These are phyloP conservation scores for Otis tarda DNA, from an alignment of 2,113 vertebrate species.

Conservation along the genomic window DNA sequence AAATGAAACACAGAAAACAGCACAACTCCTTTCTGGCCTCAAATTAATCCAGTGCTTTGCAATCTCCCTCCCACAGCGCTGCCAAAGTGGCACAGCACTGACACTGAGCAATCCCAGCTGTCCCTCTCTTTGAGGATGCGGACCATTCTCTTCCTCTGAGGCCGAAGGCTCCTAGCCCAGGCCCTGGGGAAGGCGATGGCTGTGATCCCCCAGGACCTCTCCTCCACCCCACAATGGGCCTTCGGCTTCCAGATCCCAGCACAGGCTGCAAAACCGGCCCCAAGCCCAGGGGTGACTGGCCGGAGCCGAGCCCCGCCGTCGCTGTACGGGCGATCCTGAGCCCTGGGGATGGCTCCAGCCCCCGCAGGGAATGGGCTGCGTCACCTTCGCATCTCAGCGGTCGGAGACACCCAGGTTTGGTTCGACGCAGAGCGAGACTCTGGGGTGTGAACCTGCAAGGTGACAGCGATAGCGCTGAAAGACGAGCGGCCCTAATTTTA, in stretches of 20 bases:
- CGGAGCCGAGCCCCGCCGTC: accelerated
- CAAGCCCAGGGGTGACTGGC: background rate
- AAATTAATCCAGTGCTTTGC: slow-evolving; percentile 8
- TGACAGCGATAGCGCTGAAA: background rate
- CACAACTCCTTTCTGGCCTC: slow-evolving; percentile 33
- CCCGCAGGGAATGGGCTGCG: accelerated
- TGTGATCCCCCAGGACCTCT: background rate
- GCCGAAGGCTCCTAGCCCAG: background rate
- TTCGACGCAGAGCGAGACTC: slow-evolving; percentile 38
- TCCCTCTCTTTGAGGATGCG: background rate
- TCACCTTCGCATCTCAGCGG: accelerated
- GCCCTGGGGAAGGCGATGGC: accelerated
- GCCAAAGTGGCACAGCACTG: background rate
- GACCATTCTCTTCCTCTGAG: background rate
- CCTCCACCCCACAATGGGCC: background rate
- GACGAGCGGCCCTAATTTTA: slow-evolving; percentile 30
- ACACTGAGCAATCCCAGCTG: background rate
- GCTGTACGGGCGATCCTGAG: accelerated
- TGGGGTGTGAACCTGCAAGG: slow-evolving; percentile 45
- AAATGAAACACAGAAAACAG: background rate
- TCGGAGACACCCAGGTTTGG: background rate
- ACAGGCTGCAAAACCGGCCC: background rate
- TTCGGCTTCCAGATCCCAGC: background rate
- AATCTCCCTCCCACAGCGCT: background rate
- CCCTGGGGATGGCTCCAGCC: background rate